phyloP scores from a whole-genome alignment of 2,797 vertebrate genomes.

The Lepidocolaptes lacrymiger region DNA sequence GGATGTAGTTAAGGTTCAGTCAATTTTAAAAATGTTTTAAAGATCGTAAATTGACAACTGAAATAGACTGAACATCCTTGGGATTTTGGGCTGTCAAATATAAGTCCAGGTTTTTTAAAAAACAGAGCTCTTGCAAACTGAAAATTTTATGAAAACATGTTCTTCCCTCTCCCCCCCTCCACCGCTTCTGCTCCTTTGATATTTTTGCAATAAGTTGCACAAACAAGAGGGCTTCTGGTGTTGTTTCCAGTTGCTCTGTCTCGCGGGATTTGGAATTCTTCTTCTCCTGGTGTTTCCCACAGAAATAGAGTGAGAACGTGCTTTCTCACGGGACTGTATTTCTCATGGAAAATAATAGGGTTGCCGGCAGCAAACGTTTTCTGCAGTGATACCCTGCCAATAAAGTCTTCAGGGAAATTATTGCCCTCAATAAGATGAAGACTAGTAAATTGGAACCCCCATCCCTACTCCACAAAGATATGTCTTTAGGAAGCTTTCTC shows the following conservation, averaged over 20 bases:
- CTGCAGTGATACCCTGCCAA: constrained; percentile 66
- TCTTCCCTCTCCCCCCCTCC: constrained; percentile 46
- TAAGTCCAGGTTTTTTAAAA: constrained; percentile 53
- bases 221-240: constrained; percentile 68
- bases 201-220: constrained; percentile 72
- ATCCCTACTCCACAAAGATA: constrained; percentile 59
- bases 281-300: constrained; percentile 77
- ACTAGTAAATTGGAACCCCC: constrained; percentile 67
- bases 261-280: constrained; percentile 72
- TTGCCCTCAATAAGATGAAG: constrained; percentile 69
- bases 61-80: constrained; percentile 65
- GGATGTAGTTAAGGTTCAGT: constrained; percentile 79
- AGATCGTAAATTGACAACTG: constrained; percentile 79
- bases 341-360: constrained; percentile 69
- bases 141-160: constrained; percentile 66
- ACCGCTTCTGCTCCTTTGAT: constrained; percentile 41
- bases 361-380: constrained; percentile 57
- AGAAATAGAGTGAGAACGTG: constrained; percentile 59
- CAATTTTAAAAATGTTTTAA: constrained; percentile 79
- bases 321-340: constrained; percentile 78
- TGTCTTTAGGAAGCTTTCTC: constrained; percentile 58
- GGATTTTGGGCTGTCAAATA: constrained; percentile 71
- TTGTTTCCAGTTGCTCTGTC: constrained; percentile 68
- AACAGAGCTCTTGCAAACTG: constrained; percentile 42
- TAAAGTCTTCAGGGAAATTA: constrained; percentile 73